Evolutionary conservation across 2,797 vertebrate genomes (phyloP).

Genomic region (Catostomus latipinnis): DNA sequence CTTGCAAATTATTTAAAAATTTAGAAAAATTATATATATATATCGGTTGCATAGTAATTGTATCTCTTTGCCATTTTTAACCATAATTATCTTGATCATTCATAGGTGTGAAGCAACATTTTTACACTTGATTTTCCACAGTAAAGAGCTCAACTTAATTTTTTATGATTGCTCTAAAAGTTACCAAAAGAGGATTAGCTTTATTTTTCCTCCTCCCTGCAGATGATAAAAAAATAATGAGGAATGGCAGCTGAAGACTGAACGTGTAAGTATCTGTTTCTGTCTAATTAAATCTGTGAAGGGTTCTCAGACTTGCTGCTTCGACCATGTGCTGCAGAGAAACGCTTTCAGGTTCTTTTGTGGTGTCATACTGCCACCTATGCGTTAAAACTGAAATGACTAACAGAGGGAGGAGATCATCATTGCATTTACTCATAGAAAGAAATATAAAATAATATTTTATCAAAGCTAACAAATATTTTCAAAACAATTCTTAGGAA

Average conservation of each 20-base stretch:
- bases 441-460: neutral
- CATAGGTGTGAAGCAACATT: constrained; percentile 78
- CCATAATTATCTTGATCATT: constrained; percentile 65
- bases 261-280: constrained; percentile 85
- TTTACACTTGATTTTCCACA: constrained; percentile 73
- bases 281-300: constrained; percentile 86
- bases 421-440: neutral
- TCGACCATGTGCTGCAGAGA: constrained; percentile 72
- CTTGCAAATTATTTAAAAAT: neutral
- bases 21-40: neutral
- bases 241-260: constrained; percentile 82
- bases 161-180: constrained; percentile 77
- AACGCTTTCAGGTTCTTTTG: constrained; percentile 64
- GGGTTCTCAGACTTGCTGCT: constrained; percentile 77
- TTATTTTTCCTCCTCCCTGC: constrained; percentile 57
- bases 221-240: constrained; percentile 78
- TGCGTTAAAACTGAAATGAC: constrained; percentile 64
- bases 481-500: neutral
- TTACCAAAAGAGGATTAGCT: constrained; percentile 78
- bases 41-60: neutral
- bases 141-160: constrained; percentile 70
- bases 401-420: constrained; percentile 49
- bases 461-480: neutral
- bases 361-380: constrained; percentile 86
- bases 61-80: constrained; percentile 30